These are phyloP conservation scores for Macaria liturata DNA, from an alignment of 2,888 invertebrate species.

Conservation along the genomic window DNA sequence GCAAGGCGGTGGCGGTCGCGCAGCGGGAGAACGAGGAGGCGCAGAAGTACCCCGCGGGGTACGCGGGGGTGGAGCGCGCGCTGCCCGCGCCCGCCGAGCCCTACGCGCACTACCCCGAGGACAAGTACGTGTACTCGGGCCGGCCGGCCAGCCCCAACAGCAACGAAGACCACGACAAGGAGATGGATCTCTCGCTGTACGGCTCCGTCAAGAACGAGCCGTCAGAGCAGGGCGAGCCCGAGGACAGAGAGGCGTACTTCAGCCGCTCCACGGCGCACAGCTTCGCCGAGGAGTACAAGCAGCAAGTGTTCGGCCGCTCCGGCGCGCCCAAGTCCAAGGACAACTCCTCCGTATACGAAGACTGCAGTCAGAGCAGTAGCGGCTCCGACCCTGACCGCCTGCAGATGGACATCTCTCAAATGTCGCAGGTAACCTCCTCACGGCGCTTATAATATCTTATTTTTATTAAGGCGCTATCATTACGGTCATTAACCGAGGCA, in stretches of 20 bases:
- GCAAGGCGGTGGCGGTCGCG: constrained; percentile 78
- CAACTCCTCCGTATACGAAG: constrained; percentile 79
- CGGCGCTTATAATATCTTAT: neutral
- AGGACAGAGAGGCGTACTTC: constrained; percentile 54
- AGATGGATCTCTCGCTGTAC: constrained; percentile 78
- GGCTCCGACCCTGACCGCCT: constrained; percentile 89
- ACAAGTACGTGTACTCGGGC: constrained; percentile 62
- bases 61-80: constrained; percentile 62
- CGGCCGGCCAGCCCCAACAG: constrained; percentile 63
- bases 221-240: constrained; percentile 53
- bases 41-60: constrained; percentile 63
- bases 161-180: constrained; percentile 73
- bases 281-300: constrained; percentile 68
- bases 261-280: constrained; percentile 54
- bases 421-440: constrained; percentile 67
- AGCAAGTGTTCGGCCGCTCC: constrained; percentile 59
- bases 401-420: constrained; percentile 87
- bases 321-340: constrained; percentile 57
- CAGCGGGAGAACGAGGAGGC: constrained; percentile 77
- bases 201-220: constrained; percentile 68
- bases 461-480: too few species aligned
- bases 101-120: constrained; percentile 64
- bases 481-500: too few species aligned
- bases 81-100: constrained; percentile 41
- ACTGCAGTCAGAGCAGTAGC: constrained; percentile 86